Base-by-base conservation (phyloP, 2,113 vertebrate species). In the Cavia porcellus region DNA sequence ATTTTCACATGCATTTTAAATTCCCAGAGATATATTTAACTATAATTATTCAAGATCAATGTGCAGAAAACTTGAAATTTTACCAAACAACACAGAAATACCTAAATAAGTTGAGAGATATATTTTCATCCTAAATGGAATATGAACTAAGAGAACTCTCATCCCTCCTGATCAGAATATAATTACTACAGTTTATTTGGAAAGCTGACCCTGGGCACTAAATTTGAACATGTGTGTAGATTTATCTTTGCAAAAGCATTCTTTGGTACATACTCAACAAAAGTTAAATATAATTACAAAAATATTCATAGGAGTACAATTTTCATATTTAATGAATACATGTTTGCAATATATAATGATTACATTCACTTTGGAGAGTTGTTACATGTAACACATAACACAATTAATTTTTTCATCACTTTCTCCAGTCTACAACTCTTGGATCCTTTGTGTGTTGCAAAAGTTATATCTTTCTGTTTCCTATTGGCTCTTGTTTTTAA, bases 41-140 rank as follows among this genome's bases (percentile, higher is more conserved):
- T 72, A 57, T 80, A 80, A 87, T 88, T 52, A 61, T 61, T 4
- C 30, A 94, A 88, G 52, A 88, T 38, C 32, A 35, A 61, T 88
- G 61, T 70, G 52, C 45, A 88, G 42, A 82, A 59, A 88, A 32
- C 3, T 82, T 88, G 30, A 81, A 72, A 94, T 17, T 81, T 87
- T 80, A 88, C 10, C 62, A 88, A 81, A 70, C 17, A 32, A 94
- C 62, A 82, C 38, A 88, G 81, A 82, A 81, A 85, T 47, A 22
- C 14, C 28, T 45, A 90, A 64, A 85, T 90, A 90, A 90, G 86
- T 79, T 20, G 38, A 86, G 81, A 90, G 50, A 79, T 59, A 25
- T 38, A 80, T 8, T 28, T 86, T 86, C 2, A 85, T 66, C 47
- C 47, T 80, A 12, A 68, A 80, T 80, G 38, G 8, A 13, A 86